Percentiles rank a stretch among this genome's conserved stretches.
Evolutionary conservation across 2,797 vertebrate genomes (phyloP).

Genomic region (Trematomus bernacchii): DNA sequence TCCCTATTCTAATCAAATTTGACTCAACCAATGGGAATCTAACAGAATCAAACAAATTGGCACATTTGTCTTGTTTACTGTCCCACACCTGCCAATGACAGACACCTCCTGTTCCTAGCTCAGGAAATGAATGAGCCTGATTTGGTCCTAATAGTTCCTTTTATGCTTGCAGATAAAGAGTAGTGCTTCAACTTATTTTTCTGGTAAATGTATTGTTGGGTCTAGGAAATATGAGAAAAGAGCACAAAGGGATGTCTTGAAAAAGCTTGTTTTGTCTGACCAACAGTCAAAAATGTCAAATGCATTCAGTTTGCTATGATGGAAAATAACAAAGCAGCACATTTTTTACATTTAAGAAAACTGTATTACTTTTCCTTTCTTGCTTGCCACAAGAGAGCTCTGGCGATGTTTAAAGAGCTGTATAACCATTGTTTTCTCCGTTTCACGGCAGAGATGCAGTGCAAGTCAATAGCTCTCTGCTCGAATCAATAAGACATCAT

Average conservation of each 20-base stretch:
- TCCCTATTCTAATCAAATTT: conserved; percentile 54
- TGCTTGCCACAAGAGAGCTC: background rate
- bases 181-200: conserved; percentile 1
- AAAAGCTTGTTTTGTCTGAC: background rate
- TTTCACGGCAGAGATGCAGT: conserved; percentile 8
- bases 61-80: conserved; percentile 51
- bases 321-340: conserved; percentile 2
- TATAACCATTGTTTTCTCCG: conserved; percentile 17
- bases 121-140: conserved; percentile 20
- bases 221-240: background rate
- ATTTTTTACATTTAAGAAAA: background rate
- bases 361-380: background rate
- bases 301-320: background rate
- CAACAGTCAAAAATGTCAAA: background rate
- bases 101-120: background rate
- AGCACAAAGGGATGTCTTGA: background rate
- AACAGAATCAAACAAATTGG: conserved; percentile 46
- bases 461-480: conserved; percentile 22
- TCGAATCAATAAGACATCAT: conserved; percentile 45
- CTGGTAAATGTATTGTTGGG: background rate
- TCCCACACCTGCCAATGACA: conserved; percentile 19
- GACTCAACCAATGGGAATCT: conserved; percentile 42
- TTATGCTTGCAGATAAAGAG: conserved; percentile 3
- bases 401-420: background rate
- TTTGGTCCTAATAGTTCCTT: conserved; percentile 2